Percentiles rank a stretch among this genome's conserved stretches.
Evolutionary conservation across 2,113 vertebrate species (phyloP).

Genomic region (Pipra filicauda): DNA sequence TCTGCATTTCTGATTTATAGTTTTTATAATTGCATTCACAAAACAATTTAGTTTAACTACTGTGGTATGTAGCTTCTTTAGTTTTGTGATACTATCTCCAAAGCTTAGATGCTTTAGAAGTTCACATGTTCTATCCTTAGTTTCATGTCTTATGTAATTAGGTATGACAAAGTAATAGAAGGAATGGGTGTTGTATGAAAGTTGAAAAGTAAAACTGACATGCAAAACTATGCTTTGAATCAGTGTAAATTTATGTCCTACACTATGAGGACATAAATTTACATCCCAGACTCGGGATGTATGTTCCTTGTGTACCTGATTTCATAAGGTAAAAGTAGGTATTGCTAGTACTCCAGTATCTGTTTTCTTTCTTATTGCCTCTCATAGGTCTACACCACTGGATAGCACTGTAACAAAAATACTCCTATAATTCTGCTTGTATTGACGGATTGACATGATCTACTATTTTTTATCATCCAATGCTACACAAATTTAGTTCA

Average conservation of each 20-base stretch:
- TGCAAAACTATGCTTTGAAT: background rate
- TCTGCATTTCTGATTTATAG: background rate
- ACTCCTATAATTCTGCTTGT: background rate
- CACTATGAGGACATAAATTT: too few species aligned
- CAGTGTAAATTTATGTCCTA: background rate
- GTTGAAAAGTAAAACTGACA: background rate
- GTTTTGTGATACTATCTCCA: background rate
- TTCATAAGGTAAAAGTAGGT: background rate
- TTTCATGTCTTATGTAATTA: background rate
- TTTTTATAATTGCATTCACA: background rate
- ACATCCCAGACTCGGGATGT: background rate
- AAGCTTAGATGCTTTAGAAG: background rate
- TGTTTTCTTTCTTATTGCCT: background rate
- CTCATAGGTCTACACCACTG: background rate
- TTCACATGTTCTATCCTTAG: background rate
- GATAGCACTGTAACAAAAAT: background rate
- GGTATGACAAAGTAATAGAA: background rate
- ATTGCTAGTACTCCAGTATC: background rate
- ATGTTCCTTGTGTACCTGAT: background rate
- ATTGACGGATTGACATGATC: background rate
- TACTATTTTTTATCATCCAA: background rate
- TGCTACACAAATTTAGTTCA: background rate
- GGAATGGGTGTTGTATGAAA: background rate
- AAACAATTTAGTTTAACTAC: background rate
- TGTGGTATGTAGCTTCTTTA: background rate